phyloP scores from a whole-genome alignment of 2,113 vertebrate species.

The Jaculus jaculus region DNA sequence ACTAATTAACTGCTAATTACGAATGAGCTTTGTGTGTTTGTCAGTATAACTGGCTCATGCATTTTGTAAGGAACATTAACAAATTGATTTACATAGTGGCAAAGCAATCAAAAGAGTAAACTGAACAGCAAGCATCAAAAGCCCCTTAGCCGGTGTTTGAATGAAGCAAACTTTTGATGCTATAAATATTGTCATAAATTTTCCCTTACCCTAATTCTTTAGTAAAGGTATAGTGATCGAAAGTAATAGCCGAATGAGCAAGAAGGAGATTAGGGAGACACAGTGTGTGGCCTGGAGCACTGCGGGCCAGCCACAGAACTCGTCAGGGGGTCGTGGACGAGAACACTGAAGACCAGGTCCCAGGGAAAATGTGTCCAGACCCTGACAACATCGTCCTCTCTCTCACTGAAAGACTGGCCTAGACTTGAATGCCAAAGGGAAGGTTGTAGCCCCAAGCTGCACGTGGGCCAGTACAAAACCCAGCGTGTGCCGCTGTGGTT shows the following conservation, averaged over 20 bases:
- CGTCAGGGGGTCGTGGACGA: background rate
- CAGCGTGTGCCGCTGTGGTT: accelerated
- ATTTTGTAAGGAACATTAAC: constrained; percentile 92
- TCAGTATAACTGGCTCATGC: constrained; percentile 90
- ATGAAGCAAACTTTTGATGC: constrained; percentile 73
- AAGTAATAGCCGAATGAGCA: accelerated
- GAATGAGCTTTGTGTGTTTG: constrained; percentile 91
- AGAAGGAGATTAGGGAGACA: accelerated
- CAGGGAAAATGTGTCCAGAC: background rate
- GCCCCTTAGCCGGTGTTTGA: constrained; percentile 81
- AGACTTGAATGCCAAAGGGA: accelerated
- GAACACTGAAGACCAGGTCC: accelerated
- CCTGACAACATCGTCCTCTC: too few species aligned
- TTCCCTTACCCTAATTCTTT: background rate
- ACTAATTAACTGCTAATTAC: constrained; percentile 98
- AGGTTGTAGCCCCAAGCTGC: background rate
- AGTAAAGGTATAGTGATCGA: background rate
- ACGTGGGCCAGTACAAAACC: background rate
- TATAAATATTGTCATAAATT: background rate
- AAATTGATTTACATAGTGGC: constrained; percentile 91
- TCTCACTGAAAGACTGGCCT: too few species aligned
- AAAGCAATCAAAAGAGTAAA: constrained; percentile 88
- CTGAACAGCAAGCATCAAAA: constrained; percentile 85
- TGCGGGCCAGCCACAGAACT: background rate
- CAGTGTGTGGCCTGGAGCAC: accelerated